Base-by-base conservation (phyloP, 2,888 invertebrate species). In the Euzetes globulus region DNA sequence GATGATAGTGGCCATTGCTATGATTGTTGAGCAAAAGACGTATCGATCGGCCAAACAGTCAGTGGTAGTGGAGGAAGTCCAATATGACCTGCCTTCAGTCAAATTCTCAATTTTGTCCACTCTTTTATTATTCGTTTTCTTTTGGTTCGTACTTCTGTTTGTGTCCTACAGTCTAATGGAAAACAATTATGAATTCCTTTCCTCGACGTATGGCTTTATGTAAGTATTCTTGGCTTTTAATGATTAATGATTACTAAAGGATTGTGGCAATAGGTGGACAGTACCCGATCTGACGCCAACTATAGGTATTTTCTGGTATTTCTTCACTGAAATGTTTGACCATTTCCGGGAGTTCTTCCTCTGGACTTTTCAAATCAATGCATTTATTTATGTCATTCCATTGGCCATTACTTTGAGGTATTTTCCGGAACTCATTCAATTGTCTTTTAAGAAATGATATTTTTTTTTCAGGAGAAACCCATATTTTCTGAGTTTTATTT, bases 291-390 rank as follows among this genome's bases (percentile, higher is more conserved):
- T 98, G 78, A 91, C 92, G 79, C 99, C 99, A 29, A 99, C 99
- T 82, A 91, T 96, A 79, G 99, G 99, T 0, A 85, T 99, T 1
- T 99, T 97, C 83, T 99, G 99, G 99, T 99, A 99, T 82, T 98
- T 99, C 84, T 99, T 99, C 83, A 97, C 96, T 0, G 98, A 99
- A 86, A 96, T 98, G 94, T 99, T 99, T 86, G 97, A 98, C 80
- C 98, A 99, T 84, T 99, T 99, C 81, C 88, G 95, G 71, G 87
- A 90, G 77, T 88, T 99, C 80, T 99, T 99, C 84, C 88, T 97
- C 29, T 94, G 91, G 81, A 92, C 96, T 78, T 98, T 99, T 83
- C 98, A 98, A 87, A 90, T 99, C 79, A 97, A 98, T 84, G 92
- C 92, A 5, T 87, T 95, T 74, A 85, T 99, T 71, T 98, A 98